phyloP scores from a whole-genome alignment of 1,140 invertebrate species.

The Amyelois transitella region DNA sequence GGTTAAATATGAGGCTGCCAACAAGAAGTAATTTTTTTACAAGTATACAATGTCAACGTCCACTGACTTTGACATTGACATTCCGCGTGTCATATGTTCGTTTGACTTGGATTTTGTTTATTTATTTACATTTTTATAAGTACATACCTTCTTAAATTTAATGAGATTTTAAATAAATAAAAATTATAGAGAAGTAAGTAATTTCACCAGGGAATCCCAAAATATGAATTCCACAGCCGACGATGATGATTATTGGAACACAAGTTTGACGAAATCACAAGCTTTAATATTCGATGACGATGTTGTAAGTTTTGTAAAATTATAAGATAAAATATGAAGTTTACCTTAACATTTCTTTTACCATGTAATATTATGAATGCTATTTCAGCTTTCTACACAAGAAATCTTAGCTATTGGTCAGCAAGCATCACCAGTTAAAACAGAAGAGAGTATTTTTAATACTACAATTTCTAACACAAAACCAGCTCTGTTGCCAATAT shows the following conservation, averaged over 20 bases:
- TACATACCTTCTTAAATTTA: no score
- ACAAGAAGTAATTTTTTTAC: no score
- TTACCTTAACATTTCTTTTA: no score
- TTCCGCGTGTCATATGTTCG: no score
- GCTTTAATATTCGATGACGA: constrained; percentile 65
- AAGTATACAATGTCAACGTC: no score
- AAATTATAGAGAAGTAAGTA: background rate
- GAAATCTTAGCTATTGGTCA: constrained; percentile 63
- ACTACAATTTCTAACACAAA: constrained; percentile 32
- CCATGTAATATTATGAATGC: background rate
- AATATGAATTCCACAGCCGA: background rate
- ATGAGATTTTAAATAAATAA: background rate
- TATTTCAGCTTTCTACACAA: constrained; percentile 52
- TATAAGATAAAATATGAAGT: no score
- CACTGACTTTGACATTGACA: no score
- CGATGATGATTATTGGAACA: constrained; percentile 67
- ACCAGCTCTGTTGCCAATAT: constrained; percentile 38
- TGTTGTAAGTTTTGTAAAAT: constrained; percentile 31
- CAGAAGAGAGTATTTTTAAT: constrained; percentile 34
- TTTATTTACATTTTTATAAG: no score
- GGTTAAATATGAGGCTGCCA: no score
- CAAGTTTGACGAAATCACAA: constrained; percentile 57
- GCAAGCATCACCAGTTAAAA: constrained; percentile 35
- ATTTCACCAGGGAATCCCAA: background rate
- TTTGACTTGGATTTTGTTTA: no score